Percentiles rank a stretch among this genome's conserved stretches.
phyloP scores from a whole-genome alignment of 2,797 vertebrate genomes.

The Poecilia velifera region DNA sequence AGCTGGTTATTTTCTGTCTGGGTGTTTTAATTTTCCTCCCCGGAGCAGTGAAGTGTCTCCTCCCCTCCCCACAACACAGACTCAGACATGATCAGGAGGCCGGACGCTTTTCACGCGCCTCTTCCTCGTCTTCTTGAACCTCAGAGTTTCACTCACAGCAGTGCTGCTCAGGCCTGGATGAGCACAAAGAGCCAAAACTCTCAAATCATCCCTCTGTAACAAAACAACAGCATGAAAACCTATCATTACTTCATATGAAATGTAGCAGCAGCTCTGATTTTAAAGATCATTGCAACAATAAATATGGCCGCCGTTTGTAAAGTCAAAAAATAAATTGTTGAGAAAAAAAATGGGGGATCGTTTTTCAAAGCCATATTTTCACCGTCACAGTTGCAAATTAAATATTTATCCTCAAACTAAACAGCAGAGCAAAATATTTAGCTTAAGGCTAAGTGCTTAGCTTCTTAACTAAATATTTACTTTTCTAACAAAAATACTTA shows the following conservation, averaged over 20 bases:
- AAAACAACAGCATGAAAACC: too few species aligned
- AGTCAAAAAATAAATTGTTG: background rate
- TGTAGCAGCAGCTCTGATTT: too few species aligned
- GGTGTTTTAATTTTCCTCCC: background rate
- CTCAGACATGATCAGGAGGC: slow-evolving; percentile 24
- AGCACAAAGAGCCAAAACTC: background rate
- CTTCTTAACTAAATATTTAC: background rate
- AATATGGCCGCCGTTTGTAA: background rate
- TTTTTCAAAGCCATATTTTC: background rate
- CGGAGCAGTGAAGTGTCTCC: slow-evolving; percentile 4
- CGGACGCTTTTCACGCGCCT: slow-evolving; percentile 17
- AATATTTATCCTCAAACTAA: background rate
- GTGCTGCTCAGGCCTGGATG: background rate
- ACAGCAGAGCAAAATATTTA: background rate
- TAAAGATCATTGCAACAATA: too few species aligned
- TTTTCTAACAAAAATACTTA: background rate
- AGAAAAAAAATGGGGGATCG: background rate
- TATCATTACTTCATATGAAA: too few species aligned
- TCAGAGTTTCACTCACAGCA: background rate
- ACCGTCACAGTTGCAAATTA: background rate
- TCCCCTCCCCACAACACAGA: slow-evolving; percentile 14
- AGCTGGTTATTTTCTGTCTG: background rate
- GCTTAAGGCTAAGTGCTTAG: background rate
- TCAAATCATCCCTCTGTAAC: background rate
- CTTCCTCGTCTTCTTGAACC: slow-evolving; percentile 1